Evolutionary conservation across 2,113 vertebrate species (phyloP).

Genomic region (Oxyura jamaicensis): DNA sequence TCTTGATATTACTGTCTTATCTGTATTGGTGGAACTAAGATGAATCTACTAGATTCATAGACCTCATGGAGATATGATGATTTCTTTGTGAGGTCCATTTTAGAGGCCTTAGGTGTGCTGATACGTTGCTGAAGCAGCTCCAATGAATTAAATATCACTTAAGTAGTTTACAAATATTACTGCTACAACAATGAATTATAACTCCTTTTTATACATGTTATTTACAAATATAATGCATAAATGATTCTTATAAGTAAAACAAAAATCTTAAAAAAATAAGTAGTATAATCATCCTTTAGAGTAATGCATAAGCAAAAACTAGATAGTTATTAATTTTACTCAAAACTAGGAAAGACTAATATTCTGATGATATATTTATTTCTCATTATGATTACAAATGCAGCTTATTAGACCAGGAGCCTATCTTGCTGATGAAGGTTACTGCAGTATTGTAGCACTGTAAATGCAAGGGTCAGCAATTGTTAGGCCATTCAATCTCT

Average conservation of each 20-base stretch:
- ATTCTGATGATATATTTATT: slow-evolving; percentile 9
- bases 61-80: neutral
- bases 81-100: neutral
- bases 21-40: neutral
- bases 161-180: neutral
- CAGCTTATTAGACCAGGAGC: neutral
- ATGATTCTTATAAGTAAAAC: neutral
- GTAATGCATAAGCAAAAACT: neutral
- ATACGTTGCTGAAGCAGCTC: neutral
- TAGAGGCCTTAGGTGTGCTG: neutral
- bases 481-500: neutral
- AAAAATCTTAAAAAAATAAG: neutral
- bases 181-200: neutral
- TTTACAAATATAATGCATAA: neutral
- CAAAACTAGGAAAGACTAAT: neutral
- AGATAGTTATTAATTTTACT: neutral
- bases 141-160: neutral
- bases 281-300: neutral
- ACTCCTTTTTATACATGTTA: neutral
- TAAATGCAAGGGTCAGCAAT: slow-evolving; percentile 26
- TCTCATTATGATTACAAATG: neutral
- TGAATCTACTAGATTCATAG: neutral
- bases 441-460: neutral
- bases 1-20: neutral
- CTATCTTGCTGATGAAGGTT: slow-evolving; percentile 2